Conservation (phyloP, 2,113 vertebrate genomes). For the Callocephalon fimbriatum region DNA sequence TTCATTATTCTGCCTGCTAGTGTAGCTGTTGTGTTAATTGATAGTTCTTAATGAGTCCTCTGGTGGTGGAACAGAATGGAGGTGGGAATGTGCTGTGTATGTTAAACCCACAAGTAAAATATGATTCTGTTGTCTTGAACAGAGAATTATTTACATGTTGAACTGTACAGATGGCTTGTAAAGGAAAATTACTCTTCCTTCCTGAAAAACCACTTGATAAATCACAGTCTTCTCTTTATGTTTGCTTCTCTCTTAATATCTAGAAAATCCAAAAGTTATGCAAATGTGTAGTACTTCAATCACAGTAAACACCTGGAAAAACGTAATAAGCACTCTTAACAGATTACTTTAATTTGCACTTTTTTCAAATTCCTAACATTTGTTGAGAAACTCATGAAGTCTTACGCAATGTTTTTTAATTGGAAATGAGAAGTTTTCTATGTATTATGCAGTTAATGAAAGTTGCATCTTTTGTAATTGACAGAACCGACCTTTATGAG, state of each 20-base stretch:
- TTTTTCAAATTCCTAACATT: neutral
- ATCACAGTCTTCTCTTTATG: conserved; percentile 56
- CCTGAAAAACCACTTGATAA: conserved; percentile 71
- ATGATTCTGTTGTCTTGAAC: conserved; percentile 39
- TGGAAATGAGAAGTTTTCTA: neutral
- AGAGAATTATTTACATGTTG: conserved; percentile 39
- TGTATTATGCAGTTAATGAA: neutral
- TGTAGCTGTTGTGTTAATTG: conserved; percentile 42
- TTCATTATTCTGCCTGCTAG: neutral
- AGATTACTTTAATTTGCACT: conserved; percentile 47
- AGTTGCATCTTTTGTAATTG: neutral
- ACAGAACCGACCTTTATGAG: neutral
- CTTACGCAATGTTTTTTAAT: conserved; percentile 11
- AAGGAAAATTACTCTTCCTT: conserved; percentile 66
- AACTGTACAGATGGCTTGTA: conserved; percentile 61
- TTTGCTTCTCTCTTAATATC: conserved; percentile 37
- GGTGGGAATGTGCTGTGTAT: neutral
- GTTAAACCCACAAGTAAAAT: conserved; percentile 35
- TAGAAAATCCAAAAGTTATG: conserved; percentile 68
- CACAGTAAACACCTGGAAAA: conserved; percentile 70
- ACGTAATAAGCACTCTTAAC: conserved; percentile 58
- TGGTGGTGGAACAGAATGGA: conserved; percentile 4
- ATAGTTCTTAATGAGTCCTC: conserved; percentile 35
- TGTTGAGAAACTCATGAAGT: conserved; percentile 48
- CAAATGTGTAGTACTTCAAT: conserved; percentile 68